Evolutionary conservation across 2,797 vertebrate genomes (phyloP).

Genomic region (Catostomus latipinnis): DNA sequence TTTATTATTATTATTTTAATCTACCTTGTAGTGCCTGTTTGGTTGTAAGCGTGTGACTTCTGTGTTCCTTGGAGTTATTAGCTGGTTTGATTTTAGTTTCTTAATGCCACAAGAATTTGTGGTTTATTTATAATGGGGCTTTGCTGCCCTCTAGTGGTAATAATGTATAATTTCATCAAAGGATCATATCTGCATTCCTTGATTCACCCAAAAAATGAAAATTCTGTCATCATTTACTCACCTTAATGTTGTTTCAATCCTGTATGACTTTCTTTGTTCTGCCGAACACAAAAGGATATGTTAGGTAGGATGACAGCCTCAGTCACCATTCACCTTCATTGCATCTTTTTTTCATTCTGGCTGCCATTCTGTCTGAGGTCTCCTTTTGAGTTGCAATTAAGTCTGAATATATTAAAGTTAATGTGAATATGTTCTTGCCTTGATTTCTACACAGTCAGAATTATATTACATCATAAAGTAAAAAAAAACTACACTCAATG

Average conservation of each 20-base stretch:
- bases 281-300: too few relatives aligned
- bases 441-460: constrained; percentile 8
- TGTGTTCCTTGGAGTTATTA: not conserved
- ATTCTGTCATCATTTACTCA: too few relatives aligned
- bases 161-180: not conserved
- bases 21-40: not conserved
- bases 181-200: not conserved
- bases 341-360: too few relatives aligned
- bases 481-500: too few relatives aligned
- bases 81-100: not conserved
- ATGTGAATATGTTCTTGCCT: not conserved
- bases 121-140: not conserved
- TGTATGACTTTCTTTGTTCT: too few relatives aligned
- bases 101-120: too few relatives aligned
- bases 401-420: constrained; percentile 1
- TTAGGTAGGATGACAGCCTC: too few relatives aligned
- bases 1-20: not conserved
- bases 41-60: not conserved
- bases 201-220: too few relatives aligned
- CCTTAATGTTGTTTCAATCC: too few relatives aligned
- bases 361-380: too few relatives aligned
- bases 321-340: too few relatives aligned
- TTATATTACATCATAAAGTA: constrained; percentile 1
- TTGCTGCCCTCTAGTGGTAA: constrained; percentile 38
- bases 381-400: constrained; percentile 10